Conservation (phyloP, 2,797 vertebrate species). For the Poeciliopsis infans region DNA sequence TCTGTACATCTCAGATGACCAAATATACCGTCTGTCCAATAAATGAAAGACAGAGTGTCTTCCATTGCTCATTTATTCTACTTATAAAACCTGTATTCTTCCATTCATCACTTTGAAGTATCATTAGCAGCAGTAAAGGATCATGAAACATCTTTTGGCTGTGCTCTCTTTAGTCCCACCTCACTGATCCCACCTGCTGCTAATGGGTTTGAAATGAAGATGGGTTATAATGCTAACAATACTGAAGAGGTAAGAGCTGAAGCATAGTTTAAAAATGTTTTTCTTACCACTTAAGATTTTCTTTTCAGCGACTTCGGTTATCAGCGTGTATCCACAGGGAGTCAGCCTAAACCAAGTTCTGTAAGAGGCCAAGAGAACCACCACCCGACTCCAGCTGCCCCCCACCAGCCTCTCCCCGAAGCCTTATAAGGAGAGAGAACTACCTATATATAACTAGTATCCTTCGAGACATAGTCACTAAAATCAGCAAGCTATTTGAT, state of each 20-base stretch:
- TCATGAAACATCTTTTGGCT: slow-evolving; percentile 35
- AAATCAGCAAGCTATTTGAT: slow-evolving; percentile 51
- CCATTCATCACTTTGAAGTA: slow-evolving; percentile 40
- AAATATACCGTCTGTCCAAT: slow-evolving; percentile 9
- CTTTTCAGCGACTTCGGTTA: slow-evolving; percentile 70
- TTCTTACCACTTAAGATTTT: slow-evolving; percentile 76
- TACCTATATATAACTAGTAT: slow-evolving; percentile 80
- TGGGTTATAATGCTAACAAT: slow-evolving; percentile 12
- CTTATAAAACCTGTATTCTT: slow-evolving; percentile 6
- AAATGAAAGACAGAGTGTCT: neutral
- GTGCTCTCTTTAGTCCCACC: slow-evolving; percentile 19
- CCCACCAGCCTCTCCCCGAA: slow-evolving; percentile 67
- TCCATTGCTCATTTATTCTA: slow-evolving; percentile 21
- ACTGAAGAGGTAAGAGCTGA: neutral
- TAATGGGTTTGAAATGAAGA: slow-evolving; percentile 25
- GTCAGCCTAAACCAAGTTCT: slow-evolving; percentile 76
- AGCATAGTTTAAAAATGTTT: slow-evolving; percentile 27
- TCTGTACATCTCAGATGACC: neutral
- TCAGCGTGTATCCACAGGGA: slow-evolving; percentile 79
- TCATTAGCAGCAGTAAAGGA: slow-evolving; percentile 30
- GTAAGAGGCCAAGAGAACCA: slow-evolving; percentile 68
- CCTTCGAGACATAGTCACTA: slow-evolving; percentile 67
- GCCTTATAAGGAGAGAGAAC: slow-evolving; percentile 78
- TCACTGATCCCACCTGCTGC: slow-evolving; percentile 27
- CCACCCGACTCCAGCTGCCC: slow-evolving; percentile 64